Base-by-base conservation (phyloP, 2,888 invertebrate genomes). In the Drosophila putrida region DNA sequence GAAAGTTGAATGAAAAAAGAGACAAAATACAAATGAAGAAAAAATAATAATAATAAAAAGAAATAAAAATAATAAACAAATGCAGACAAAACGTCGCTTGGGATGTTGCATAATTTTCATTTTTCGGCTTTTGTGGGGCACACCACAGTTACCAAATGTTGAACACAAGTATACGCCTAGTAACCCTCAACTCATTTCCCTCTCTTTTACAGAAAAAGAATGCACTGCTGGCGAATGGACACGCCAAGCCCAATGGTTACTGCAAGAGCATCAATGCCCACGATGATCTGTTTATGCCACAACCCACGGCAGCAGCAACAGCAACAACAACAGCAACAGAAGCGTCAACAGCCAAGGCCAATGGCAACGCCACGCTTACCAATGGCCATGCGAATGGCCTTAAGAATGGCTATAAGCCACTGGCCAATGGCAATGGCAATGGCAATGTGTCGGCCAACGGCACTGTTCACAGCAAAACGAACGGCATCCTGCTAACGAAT, bases 341-440 rank as follows among this genome's bases (percentile, higher is more conserved):
- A 59, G 49, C 61, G 60, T 69, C 62, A 61, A 64, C 67, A 33
- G 51, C 75, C 13, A 71, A 69, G 44, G 71, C 68, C 62, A 87
- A 81, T 59, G 82, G 75, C 50, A 74, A 65, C 44, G 59, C 68
- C 27, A 44, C 78, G 54, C 68, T 76, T 8, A 55, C 63, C 69
- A 90, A 90, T 58, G 91, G 90, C 9, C 82, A 87, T 71, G 80
- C 77, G 47, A 90, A 91, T 64, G 90, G 90, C 31, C 58, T 82
- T 28, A 88, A 85, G 75, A 89, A 91, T 57, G 90, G 88, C 71
- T 84, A 81, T 31, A 79, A 75, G 60, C 75, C 72, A 72, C 60
- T 79, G 82, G 84, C 71, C 58, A 90, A 82, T 53, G 86, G 87
- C 60, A 64, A 69, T 53, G 86, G 87, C 60, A 64, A 69, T 80